Conservation (phyloP, 1,140 invertebrate genomes). For the Dinoponera quadriceps region DNA sequence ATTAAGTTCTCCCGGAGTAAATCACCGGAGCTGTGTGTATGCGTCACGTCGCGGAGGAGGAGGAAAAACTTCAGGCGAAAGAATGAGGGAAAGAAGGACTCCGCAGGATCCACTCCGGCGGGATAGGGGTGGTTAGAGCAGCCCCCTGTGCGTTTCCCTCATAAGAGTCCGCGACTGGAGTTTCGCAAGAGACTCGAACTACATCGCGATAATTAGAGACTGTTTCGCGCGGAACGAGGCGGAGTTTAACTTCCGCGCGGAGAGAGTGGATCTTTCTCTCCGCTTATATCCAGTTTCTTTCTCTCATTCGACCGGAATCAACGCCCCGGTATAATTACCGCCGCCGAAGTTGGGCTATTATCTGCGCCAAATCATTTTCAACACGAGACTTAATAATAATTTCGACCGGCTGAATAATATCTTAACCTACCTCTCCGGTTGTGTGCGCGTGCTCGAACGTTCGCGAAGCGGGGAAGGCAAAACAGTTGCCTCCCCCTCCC, state of each 20-base stretch:
- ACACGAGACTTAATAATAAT: constrained; percentile 59
- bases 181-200: constrained; percentile 63
- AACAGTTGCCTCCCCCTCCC: constrained; percentile 4
- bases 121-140: too few relatives aligned
- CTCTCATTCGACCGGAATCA: constrained; percentile 2
- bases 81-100: constrained; percentile 5
- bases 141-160: constrained; percentile 56
- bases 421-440: constrained; percentile 37
- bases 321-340: constrained; percentile 2
- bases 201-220: constrained; percentile 64
- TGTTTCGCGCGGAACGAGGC: constrained; percentile 58
- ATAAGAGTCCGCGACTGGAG: constrained; percentile 38
- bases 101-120: not conserved
- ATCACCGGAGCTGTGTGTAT: constrained; percentile 3
- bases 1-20: constrained; percentile 44
- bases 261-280: constrained; percentile 33
- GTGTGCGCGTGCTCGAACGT: constrained; percentile 35
- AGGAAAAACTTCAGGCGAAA: constrained; percentile 13
- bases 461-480: constrained; percentile 3
- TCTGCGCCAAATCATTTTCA: constrained; percentile 60
- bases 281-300: constrained; percentile 43
- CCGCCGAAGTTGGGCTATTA: not conserved
- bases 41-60: not conserved
- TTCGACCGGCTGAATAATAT: constrained; percentile 47
- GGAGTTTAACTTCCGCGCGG: constrained; percentile 58